Base-by-base conservation (phyloP, 1,140 invertebrate genomes). In the Bombus sibiricus region DNA sequence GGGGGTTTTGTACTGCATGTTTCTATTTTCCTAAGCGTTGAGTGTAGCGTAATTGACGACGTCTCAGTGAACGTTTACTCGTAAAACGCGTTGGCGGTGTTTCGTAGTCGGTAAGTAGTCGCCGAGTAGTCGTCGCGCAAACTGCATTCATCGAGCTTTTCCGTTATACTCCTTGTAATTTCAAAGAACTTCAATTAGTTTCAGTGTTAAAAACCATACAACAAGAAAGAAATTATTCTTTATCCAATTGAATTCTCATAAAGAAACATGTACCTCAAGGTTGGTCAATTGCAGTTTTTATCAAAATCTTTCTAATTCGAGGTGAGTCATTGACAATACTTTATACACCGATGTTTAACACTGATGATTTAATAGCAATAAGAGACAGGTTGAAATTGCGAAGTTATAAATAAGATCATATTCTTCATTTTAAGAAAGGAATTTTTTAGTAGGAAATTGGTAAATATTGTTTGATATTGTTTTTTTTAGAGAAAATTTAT, bases 51-150 rank as follows among this genome's bases (percentile, higher is more conserved):
- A 80, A 84, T 80, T 80, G 83, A 80, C 15, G 75, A 80, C n/a
- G 68, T 80, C 47, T 71, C 66, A 18, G 68, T 78, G 66, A 62
- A 39, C 66, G 75, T 80, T 85, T 72, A 34, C n/a, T 34, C 32
- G 64, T 66, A 43, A 72, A 85, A 71, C 53, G 76, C 47, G 32
- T 72, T 68, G 68, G 68, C 53, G 68, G n/a, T n/a, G 76, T 80
- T 62, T 69, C 76, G 77, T 85, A 85, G 83, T 85, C 77, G 41
- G 43, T 18, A 41, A 80, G 68, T 37, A 73, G 77, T 85, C 77
- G 41, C 25, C 25, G 57, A 80, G 68, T 37, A 64, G 77, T 37
- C 76, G 83, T 53, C 83, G 77, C 68, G 77, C 68, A 57, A 80
- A 79, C 53, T 43, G 68, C n/a, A 34, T 72, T 37, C 22, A 32